Conservation (phyloP, 2,113 vertebrate genomes). For the Cyphomyrus discorhynchus region DNA sequence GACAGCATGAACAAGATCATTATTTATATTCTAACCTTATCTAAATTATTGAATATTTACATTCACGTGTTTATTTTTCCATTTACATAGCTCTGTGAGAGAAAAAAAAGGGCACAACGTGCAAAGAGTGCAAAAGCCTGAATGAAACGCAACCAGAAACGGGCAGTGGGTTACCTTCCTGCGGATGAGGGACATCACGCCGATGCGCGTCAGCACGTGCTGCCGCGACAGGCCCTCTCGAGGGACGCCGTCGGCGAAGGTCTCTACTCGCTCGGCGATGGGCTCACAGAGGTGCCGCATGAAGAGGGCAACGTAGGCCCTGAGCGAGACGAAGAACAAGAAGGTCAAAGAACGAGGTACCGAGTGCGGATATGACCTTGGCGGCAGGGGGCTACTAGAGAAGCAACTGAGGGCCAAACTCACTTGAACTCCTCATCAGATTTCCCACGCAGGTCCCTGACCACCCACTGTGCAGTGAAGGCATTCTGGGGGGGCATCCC, state of each 20-base stretch:
- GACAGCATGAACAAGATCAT: neutral
- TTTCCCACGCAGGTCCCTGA: slow-evolving; percentile 89
- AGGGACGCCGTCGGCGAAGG: slow-evolving; percentile 71
- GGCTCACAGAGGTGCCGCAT: slow-evolving; percentile 32
- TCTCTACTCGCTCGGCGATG: slow-evolving; percentile 63
- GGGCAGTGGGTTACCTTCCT: neutral
- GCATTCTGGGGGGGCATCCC: slow-evolving; percentile 98
- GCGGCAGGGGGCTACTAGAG: neutral
- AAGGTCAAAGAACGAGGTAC: neutral
- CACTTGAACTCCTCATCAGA: slow-evolving; percentile 98
- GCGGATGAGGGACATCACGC: slow-evolving; percentile 2
- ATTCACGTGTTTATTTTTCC: neutral
- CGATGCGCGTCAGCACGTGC: slow-evolving; percentile 14
- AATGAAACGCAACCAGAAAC: neutral
- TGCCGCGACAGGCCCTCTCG: slow-evolving; percentile 40
- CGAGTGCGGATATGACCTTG: neutral
- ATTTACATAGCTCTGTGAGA: neutral
- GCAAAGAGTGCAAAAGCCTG: neutral
- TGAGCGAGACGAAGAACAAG: neutral
- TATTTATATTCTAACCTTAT: neutral
- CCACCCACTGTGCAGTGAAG: slow-evolving; percentile 96
- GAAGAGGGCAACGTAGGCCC: slow-evolving; percentile 19
- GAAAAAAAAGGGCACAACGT: no score
- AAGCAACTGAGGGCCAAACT: slow-evolving; percentile 39
- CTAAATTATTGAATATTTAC: neutral